phyloP scores from a whole-genome alignment of 2,888 invertebrate species.

The Leucophora obtusa region DNA sequence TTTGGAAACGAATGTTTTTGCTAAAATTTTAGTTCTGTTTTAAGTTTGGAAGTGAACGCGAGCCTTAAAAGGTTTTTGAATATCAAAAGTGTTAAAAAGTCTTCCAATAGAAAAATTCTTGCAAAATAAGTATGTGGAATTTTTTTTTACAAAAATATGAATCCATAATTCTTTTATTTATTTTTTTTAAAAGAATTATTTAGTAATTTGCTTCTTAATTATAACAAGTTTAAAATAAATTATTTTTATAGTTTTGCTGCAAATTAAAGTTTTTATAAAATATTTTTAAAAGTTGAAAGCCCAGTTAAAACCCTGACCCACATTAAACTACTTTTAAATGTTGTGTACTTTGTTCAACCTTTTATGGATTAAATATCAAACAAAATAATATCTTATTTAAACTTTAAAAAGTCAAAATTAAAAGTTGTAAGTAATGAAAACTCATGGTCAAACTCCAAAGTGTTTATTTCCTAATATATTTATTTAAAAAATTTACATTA shows the following conservation, averaged over 20 bases:
- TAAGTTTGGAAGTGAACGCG: slow-evolving; percentile 55
- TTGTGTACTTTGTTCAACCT: slow-evolving; percentile 24
- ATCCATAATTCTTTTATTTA: slow-evolving; percentile 26
- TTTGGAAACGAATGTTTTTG: slow-evolving; percentile 13
- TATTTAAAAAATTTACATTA: slow-evolving; percentile 9
- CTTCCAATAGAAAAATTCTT: not conserved
- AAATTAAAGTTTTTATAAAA: not conserved
- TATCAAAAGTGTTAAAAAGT: slow-evolving; percentile 4
- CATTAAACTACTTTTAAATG: slow-evolving; percentile 25
- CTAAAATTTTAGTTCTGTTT: slow-evolving; percentile 57
- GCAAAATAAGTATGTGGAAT: slow-evolving; percentile 8
- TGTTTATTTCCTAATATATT: slow-evolving; percentile 29
- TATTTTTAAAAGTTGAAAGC: slow-evolving; percentile 5
- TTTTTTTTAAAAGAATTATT: slow-evolving; percentile 12
- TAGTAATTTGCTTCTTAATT: not conserved
- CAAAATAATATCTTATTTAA: slow-evolving; percentile 1
- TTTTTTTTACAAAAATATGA: not conserved
- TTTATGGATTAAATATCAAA: slow-evolving; percentile 25
- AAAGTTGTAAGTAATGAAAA: not conserved
- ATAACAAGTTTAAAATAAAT: not conserved
- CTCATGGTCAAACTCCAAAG: slow-evolving; percentile 33
- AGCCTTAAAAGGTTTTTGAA: slow-evolving; percentile 12
- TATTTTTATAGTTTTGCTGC: too few species aligned
- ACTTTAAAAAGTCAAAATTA: slow-evolving; percentile 8
- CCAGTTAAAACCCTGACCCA: slow-evolving; percentile 52